Percentiles rank a stretch among this genome's conserved stretches.
These are phyloP conservation scores for Luffia ferchaultella DNA, from an alignment of 2,888 invertebrate species.

Conservation along the genomic window DNA sequence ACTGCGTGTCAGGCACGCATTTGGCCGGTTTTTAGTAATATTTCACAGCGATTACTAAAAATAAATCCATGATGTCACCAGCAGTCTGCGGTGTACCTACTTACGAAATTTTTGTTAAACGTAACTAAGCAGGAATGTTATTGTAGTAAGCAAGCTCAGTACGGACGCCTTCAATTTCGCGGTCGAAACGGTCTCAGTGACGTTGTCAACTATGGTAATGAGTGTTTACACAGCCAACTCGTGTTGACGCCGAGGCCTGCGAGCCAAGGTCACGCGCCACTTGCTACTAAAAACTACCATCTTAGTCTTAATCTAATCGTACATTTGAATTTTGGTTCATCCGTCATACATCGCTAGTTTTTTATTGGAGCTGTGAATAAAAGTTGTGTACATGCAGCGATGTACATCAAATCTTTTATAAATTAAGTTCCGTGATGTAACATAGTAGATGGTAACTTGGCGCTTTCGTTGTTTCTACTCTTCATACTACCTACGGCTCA, in stretches of 20 bases:
- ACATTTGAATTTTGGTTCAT: background rate
- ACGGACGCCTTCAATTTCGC: too few relatives aligned
- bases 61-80: too few relatives aligned
- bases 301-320: background rate
- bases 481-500: slow-evolving; percentile 2
- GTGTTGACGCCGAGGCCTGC: background rate
- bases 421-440: too few relatives aligned
- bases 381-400: background rate
- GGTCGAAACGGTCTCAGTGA: too few relatives aligned
- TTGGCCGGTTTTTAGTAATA: too few relatives aligned
- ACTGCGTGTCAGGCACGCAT: too few relatives aligned
- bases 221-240: slow-evolving; percentile 1
- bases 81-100: too few relatives aligned
- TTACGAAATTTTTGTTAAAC: too few relatives aligned
- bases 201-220: too few relatives aligned
- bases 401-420: background rate
- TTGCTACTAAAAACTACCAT: slow-evolving; percentile 2
- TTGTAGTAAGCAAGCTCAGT: too few relatives aligned
- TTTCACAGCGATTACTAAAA: too few relatives aligned
- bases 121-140: too few relatives aligned
- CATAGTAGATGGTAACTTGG: background rate
- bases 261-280: slow-evolving; percentile 2
- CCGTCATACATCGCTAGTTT: background rate
- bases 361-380: background rate
- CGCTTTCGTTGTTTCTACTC: background rate